Conservation (phyloP, 2,113 vertebrate genomes). For the Marmota monax region DNA sequence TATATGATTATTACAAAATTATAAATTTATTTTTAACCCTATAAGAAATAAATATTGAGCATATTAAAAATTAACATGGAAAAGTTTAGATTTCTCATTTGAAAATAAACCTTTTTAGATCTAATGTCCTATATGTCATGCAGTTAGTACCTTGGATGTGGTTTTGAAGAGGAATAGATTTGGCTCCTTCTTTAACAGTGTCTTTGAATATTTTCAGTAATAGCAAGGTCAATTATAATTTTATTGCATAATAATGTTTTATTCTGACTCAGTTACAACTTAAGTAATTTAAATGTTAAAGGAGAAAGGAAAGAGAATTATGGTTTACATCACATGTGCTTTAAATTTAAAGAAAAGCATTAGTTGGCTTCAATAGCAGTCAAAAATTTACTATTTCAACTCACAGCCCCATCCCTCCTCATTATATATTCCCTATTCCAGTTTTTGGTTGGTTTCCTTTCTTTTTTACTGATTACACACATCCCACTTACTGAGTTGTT, state of each 20-base stretch:
- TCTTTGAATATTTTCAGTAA: constrained; percentile 41
- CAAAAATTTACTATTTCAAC: background rate
- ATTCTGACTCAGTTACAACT: background rate
- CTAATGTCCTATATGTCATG: background rate
- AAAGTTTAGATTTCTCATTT: background rate
- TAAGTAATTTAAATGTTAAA: background rate
- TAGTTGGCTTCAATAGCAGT: background rate
- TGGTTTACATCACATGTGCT: background rate
- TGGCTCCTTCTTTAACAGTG: background rate
- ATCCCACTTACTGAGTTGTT: background rate
- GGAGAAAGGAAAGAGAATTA: background rate
- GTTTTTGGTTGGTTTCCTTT: background rate
- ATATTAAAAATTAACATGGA: background rate
- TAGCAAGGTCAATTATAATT: constrained; percentile 11
- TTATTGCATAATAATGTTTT: background rate
- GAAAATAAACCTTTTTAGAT: background rate
- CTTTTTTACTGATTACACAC: background rate
- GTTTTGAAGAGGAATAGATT: background rate
- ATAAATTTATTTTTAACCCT: background rate
- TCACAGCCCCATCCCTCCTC: background rate
- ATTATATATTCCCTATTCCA: background rate
- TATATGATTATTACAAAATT: background rate
- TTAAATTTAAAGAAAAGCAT: background rate
- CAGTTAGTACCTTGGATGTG: background rate
- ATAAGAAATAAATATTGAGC: background rate